Evolutionary conservation across 2,113 vertebrate species (phyloP).

Genomic region (Colius striatus): DNA sequence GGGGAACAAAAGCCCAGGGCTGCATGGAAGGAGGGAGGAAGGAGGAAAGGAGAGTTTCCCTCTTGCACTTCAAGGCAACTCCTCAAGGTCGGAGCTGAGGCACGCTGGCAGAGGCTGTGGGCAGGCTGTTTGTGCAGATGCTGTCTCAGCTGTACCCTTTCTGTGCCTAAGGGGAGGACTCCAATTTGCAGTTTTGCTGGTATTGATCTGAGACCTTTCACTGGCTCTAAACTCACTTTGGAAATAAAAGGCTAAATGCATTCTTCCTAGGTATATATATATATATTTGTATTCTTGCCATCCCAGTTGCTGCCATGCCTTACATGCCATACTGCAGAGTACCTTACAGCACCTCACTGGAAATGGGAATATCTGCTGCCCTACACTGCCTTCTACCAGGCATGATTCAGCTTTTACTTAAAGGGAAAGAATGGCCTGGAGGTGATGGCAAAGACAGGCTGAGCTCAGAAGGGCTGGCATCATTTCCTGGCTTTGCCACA

Average conservation of each 20-base stretch:
- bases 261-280: background rate
- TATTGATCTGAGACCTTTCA: slow-evolving; percentile 51
- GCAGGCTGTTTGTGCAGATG: slow-evolving; percentile 52
- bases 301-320: background rate
- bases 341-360: background rate
- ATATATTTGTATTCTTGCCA: background rate
- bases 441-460: slow-evolving; percentile 60
- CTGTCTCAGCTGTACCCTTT: slow-evolving; percentile 57
- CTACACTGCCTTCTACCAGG: slow-evolving; percentile 9
- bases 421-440: slow-evolving; percentile 50
- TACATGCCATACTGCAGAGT: background rate
- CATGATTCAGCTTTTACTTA: slow-evolving; percentile 59
- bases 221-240: background rate
- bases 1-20: background rate
- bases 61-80: background rate
- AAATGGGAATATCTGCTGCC: slow-evolving; percentile 21
- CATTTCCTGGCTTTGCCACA: slow-evolving; percentile 45
- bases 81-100: slow-evolving; percentile 53
- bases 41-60: background rate
- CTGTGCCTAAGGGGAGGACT: background rate
- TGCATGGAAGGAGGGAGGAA: background rate
- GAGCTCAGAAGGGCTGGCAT: slow-evolving; percentile 55
- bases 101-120: slow-evolving; percentile 27
- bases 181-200: slow-evolving; percentile 16
- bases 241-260: background rate